Evolutionary conservation across 2,113 vertebrate species (phyloP).

Genomic region (Ammodytes marinus): DNA sequence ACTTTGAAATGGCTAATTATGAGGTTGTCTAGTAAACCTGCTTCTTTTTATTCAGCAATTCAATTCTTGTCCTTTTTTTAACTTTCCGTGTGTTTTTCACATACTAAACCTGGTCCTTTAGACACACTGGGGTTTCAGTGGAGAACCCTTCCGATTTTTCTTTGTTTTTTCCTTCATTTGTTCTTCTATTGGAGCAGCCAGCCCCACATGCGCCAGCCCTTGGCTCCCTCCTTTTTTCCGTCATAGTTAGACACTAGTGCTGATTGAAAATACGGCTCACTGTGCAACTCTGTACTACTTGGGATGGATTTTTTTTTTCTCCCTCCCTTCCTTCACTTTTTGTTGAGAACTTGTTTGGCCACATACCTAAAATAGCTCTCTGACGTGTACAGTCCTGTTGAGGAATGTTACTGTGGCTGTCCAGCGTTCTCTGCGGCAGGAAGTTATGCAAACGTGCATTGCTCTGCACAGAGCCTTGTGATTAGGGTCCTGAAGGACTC

Average conservation of each 20-base stretch:
- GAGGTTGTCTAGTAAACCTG: background rate
- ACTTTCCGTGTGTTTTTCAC: background rate
- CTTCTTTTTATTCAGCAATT: background rate
- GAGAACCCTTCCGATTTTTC: constrained; percentile 31
- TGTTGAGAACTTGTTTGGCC: constrained; percentile 86
- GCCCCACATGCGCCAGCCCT: constrained; percentile 31
- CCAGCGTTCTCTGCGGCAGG: constrained; percentile 82
- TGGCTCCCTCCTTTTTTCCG: constrained; percentile 46
- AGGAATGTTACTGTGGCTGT: constrained; percentile 88
- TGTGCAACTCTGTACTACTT: constrained; percentile 66
- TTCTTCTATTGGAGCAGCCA: constrained; percentile 55
- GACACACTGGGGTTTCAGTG: constrained; percentile 22
- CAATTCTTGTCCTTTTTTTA: background rate
- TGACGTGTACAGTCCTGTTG: constrained; percentile 89
- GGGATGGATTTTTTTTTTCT: constrained; percentile 58
- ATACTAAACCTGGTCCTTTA: constrained; percentile 25
- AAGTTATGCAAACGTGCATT: constrained; percentile 84
- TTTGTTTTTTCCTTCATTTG: constrained; percentile 76
- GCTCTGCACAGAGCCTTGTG: constrained; percentile 80
- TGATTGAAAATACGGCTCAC: constrained; percentile 72
- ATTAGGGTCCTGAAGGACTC: constrained; percentile 80
- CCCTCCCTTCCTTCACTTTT: constrained; percentile 72
- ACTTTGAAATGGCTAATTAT: constrained; percentile 1
- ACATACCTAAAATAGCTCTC: constrained; percentile 90
- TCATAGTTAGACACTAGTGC: constrained; percentile 48